Percentiles rank a stretch among this genome's conserved stretches.
phyloP scores from a whole-genome alignment of 2,888 invertebrate genomes.

The Orchestes rusci region DNA sequence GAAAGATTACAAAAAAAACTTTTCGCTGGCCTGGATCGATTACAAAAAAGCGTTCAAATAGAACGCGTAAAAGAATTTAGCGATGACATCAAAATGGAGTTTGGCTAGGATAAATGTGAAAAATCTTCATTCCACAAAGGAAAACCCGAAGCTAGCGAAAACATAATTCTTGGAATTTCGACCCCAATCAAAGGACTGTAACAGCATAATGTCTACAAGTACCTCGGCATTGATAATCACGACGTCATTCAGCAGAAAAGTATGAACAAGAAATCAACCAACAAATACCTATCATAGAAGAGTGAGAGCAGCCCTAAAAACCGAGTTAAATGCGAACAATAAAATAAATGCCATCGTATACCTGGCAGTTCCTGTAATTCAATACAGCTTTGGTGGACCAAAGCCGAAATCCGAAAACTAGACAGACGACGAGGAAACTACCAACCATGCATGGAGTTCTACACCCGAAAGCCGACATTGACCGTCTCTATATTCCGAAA shows the following conservation, averaged over 20 bases:
- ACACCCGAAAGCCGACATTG: too few relatives aligned
- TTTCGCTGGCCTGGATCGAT: too few relatives aligned
- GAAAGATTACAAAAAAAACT: too few relatives aligned
- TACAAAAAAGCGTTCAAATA: too few relatives aligned
- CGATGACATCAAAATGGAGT: neutral
- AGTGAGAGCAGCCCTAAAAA: neutral
- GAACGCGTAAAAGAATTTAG: neutral
- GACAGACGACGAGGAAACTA: too few relatives aligned
- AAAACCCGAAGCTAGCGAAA: neutral
- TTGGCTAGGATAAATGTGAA: constrained; percentile 1
- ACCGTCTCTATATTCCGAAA: too few relatives aligned
- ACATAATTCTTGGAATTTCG: neutral
- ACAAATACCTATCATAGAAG: neutral
- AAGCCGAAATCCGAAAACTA: too few relatives aligned
- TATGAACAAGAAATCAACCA: neutral
- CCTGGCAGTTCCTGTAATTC: neutral
- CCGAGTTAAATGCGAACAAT: neutral
- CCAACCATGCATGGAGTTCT: too few relatives aligned
- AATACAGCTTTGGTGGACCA: too few relatives aligned
- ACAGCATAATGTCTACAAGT: neutral
- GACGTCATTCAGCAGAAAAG: neutral
- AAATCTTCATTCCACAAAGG: neutral
- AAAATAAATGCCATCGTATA: neutral
- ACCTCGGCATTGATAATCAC: neutral
- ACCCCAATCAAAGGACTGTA: neutral